Conservation (phyloP, 2,797 vertebrate genomes). For the Diplodus puntazzo region DNA sequence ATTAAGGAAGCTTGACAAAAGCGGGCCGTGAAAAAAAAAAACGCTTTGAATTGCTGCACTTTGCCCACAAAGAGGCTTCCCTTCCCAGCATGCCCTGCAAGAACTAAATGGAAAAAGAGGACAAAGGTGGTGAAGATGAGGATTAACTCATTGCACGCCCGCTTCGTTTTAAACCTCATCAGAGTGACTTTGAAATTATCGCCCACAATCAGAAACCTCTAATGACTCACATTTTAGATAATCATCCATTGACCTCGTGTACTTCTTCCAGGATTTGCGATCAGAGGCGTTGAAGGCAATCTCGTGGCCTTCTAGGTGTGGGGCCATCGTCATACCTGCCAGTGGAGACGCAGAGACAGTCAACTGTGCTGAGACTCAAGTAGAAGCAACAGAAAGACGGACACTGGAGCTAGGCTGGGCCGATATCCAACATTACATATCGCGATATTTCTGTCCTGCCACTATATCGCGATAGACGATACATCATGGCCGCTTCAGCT, state of each 20-base stretch:
- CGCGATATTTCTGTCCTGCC: too few species aligned
- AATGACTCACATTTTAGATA: slow-evolving; percentile 91
- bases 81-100: slow-evolving; percentile 83
- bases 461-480: too few species aligned
- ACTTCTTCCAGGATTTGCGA: slow-evolving; percentile 92
- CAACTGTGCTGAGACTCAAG: slow-evolving; percentile 77
- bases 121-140: slow-evolving; percentile 73
- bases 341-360: slow-evolving; percentile 83
- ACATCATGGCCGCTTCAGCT: too few species aligned
- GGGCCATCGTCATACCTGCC: slow-evolving; percentile 96
- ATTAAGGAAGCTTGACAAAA: slow-evolving; percentile 85
- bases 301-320: slow-evolving; percentile 89
- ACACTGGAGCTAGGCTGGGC: not conserved
- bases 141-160: slow-evolving; percentile 64
- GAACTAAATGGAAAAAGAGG: slow-evolving; percentile 71
- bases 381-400: slow-evolving; percentile 53
- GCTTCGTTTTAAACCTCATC: slow-evolving; percentile 41
- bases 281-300: slow-evolving; percentile 92
- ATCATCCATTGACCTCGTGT: slow-evolving; percentile 89
- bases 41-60: slow-evolving; percentile 78
- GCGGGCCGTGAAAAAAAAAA: slow-evolving; percentile 69
- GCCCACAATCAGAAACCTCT: not conserved
- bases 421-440: too few species aligned
- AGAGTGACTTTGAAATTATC: slow-evolving; percentile 9
- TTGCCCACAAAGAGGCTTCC: slow-evolving; percentile 85